A percentile compares a stretch with the other conserved stretches of the same genome.
phyloP scores from a whole-genome alignment of 2,888 invertebrate genomes.

The Athrips mouffetella region DNA sequence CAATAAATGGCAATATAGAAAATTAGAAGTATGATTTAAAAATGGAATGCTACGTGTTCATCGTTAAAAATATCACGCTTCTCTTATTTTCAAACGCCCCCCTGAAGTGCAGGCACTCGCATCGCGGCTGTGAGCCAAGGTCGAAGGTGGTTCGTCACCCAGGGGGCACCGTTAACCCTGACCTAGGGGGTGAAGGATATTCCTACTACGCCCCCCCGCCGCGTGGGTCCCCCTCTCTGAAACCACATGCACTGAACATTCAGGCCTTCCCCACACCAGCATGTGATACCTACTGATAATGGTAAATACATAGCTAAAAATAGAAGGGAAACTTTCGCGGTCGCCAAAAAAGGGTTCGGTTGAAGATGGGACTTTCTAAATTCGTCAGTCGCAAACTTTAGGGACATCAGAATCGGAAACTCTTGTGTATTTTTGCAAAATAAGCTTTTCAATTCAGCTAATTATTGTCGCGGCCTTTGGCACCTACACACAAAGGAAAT shows the following conservation, averaged over 20 bases:
- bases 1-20: too few relatives aligned
- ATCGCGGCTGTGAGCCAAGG: conserved; percentile 47
- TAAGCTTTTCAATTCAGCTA: too few relatives aligned
- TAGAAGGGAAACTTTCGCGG: not conserved
- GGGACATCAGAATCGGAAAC: not conserved
- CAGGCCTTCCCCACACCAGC: conserved; percentile 54
- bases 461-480: too few relatives aligned
- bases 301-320: conserved; percentile 4
- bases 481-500: too few relatives aligned
- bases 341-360: not conserved
- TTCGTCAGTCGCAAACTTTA: not conserved
- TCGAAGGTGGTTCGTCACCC: conserved; percentile 71
- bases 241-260: conserved; percentile 64
- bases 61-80: not conserved
- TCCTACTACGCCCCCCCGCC: conserved; percentile 66
- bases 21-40: too few relatives aligned
- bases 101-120: conserved; percentile 11
- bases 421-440: too few relatives aligned
- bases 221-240: conserved; percentile 44
- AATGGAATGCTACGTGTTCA: too few relatives aligned
- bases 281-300: conserved; percentile 14
- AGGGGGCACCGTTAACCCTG: conserved; percentile 76
- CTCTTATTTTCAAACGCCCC: not conserved
- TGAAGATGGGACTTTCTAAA: not conserved
- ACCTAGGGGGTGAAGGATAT: conserved; percentile 77